Base-by-base conservation (phyloP, 2,113 vertebrate species). In the Hippoglossus stenolepis region DNA sequence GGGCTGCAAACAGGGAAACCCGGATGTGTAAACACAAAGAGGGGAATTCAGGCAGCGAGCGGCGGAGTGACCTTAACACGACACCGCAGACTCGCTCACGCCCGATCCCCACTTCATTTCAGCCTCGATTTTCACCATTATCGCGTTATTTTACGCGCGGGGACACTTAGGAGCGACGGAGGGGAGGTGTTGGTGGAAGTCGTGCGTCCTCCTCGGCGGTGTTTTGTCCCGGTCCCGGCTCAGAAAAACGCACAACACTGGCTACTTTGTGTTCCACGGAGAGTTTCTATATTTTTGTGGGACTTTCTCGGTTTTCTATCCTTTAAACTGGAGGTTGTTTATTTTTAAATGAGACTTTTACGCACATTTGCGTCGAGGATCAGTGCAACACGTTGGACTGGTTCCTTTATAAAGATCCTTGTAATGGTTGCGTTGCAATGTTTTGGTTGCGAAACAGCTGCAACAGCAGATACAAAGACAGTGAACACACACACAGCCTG, bases 11-110 rank as follows among this genome's bases (percentile, higher is more conserved):
- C 90, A 90, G 93, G 92, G 95, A 94, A 94, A 94, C 96, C 96
- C 97, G 97, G 97, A 97, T 98, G 96, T 97, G 94, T 94, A 95
- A 94, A 93, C 95, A 95, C 96, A 96, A 96, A 96, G 95, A 90
- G 93, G 93, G 94, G 89, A 91, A 89, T 90, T 92, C 86, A 92
- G 90, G 92, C 89, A 85, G 80, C 90, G 79, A 66, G 73, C 47
- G 6, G 73, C 47, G 31, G 77, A 79, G 79, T 93, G 91, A 93
- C 91, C 90, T 92, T 72, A 89, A 79, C 90, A 5, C 88, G 83
- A 90, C 90, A 88, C 87, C 77, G 38, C 7, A 17, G 9, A 76
- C 40, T 17, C 28, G 10, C 62, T 5, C 61, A 53, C 35, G 60
- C 70, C 47, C 58, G 26, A 53, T 83, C 77, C 77, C 75, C 3